Evolutionary conservation across 2,113 vertebrate genomes (phyloP).

Genomic region (Myotis yumanensis): DNA sequence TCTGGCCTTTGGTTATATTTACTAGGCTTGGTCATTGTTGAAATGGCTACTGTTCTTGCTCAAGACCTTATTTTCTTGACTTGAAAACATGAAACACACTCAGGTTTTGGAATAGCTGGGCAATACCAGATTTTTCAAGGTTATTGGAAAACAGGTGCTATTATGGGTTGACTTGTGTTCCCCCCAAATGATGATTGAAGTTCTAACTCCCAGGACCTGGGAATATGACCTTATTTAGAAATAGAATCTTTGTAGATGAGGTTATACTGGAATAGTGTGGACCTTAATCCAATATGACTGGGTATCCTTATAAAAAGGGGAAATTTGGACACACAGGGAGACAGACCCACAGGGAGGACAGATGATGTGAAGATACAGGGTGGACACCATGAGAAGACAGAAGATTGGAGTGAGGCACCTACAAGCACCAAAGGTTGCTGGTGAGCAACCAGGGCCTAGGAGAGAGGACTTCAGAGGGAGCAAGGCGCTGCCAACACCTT

Average conservation of each 20-base stretch:
- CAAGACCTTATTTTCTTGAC: background rate
- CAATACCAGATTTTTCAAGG: background rate
- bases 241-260: background rate
- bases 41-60: background rate
- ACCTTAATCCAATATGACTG: background rate
- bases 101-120: background rate
- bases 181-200: background rate
- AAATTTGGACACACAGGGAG: background rate
- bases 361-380: accelerated
- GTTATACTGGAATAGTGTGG: background rate
- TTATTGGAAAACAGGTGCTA: background rate
- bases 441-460: too few species aligned
- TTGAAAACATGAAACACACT: background rate
- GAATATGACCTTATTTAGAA: background rate
- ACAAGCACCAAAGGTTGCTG: background rate
- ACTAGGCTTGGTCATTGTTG: background rate
- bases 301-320: background rate
- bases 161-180: background rate
- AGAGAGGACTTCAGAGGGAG: background rate
- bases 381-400: accelerated
- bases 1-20: background rate
- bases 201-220: background rate
- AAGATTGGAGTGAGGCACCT: too few species aligned
- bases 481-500: background rate
- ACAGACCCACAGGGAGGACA: background rate